Evolutionary conservation across 1,140 invertebrate genomes (phyloP).

Genomic region (Eumaeus atala): DNA sequence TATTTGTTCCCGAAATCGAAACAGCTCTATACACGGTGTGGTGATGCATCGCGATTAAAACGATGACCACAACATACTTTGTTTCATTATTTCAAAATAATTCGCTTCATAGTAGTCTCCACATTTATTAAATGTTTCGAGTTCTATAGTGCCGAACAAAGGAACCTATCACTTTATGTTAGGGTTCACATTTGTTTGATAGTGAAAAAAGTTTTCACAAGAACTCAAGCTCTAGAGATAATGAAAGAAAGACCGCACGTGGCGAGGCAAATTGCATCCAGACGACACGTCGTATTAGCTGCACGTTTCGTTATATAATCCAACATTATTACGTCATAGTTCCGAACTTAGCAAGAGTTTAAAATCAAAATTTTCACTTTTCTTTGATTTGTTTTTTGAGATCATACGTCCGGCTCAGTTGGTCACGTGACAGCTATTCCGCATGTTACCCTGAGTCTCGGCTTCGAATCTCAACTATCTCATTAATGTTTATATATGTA

Average conservation of each 20-base stretch:
- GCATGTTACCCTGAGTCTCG: too few relatives aligned
- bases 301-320: slow-evolving; percentile 27
- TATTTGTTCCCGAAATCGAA: too few relatives aligned
- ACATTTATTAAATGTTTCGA: slow-evolving; percentile 11
- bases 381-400: too few relatives aligned
- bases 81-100: slow-evolving; percentile 35
- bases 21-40: too few relatives aligned
- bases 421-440: too few relatives aligned
- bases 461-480: too few relatives aligned
- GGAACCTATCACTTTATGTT: neutral
- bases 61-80: neutral
- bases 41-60: too few relatives aligned
- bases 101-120: slow-evolving; percentile 39
- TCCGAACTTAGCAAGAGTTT: neutral
- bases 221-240: slow-evolving; percentile 30
- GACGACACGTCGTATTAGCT: slow-evolving; percentile 60
- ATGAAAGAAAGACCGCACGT: slow-evolving; percentile 58
- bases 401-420: too few relatives aligned
- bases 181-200: neutral
- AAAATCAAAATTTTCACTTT: neutral
- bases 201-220: slow-evolving; percentile 13
- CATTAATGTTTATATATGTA: too few relatives aligned
- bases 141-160: neutral
- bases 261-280: slow-evolving; percentile 63
- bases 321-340: slow-evolving; percentile 20